Conservation (phyloP, 2,113 vertebrate genomes). For the Amphiprion percula region DNA sequence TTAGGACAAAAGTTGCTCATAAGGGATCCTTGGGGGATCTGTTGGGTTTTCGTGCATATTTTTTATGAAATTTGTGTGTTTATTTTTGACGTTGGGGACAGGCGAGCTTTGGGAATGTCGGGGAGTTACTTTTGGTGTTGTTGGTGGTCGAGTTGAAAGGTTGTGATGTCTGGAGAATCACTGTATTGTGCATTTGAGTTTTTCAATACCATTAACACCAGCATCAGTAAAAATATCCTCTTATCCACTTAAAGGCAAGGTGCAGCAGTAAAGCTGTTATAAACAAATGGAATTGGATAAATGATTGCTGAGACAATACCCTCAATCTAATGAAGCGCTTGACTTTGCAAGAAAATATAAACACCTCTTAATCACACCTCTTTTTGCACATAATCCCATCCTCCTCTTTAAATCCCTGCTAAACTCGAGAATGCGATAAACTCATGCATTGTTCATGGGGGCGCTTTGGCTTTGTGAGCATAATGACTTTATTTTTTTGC, state of each 20-base stretch:
- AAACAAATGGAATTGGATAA: conserved; percentile 27
- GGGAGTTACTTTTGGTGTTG: conserved; percentile 19
- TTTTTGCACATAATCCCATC: conserved; percentile 50
- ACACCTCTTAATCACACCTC: too few species aligned
- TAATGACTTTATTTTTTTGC: conserved; percentile 61
- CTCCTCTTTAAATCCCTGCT: conserved; percentile 59
- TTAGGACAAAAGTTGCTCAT: too few species aligned
- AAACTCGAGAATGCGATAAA: conserved; percentile 68
- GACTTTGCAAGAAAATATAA: conserved; percentile 12
- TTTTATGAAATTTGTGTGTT: too few species aligned
- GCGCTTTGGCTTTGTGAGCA: conserved; percentile 67
- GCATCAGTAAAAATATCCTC: conserved; percentile 9
- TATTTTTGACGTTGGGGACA: conserved; percentile 49
- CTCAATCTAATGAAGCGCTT: conserved; percentile 47
- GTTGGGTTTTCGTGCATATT: too few species aligned
- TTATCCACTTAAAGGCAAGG: conserved; percentile 29
- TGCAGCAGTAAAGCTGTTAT: conserved; percentile 25
- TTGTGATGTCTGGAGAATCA: conserved; percentile 6
- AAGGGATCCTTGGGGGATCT: too few species aligned
- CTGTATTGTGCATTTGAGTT: too few species aligned
- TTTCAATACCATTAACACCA: too few species aligned
- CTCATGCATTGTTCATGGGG: conserved; percentile 71
- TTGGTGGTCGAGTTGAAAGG: not conserved
- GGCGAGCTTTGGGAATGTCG: conserved; percentile 35
- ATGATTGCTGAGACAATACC: conserved; percentile 38